phyloP scores from a whole-genome alignment of 2,113 vertebrate species.

The Psilopsiagon aymara region DNA sequence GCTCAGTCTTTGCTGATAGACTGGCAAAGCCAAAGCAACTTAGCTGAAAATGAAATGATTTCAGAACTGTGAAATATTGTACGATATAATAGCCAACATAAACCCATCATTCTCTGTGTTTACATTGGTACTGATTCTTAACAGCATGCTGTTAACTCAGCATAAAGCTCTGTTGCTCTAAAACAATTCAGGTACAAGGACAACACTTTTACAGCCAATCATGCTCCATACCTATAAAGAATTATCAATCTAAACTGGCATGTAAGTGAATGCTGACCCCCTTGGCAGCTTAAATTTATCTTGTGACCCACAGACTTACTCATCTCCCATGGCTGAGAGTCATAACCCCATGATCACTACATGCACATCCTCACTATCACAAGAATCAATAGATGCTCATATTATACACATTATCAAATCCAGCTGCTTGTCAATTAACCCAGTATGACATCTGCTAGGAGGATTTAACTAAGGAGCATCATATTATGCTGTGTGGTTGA shows the following conservation, averaged over 20 bases:
- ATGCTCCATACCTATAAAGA: constrained; percentile 41
- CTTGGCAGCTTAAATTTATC: constrained; percentile 55
- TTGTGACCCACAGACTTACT: constrained; percentile 37
- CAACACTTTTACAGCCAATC: constrained; percentile 53
- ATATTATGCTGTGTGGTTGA: constrained; percentile 58
- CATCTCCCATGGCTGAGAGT: neutral
- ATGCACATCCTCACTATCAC: constrained; percentile 10
- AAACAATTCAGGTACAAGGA: constrained; percentile 71
- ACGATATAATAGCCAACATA: constrained; percentile 38
- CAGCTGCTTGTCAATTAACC: constrained; percentile 76
- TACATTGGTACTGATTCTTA: constrained; percentile 56
- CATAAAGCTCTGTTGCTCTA: constrained; percentile 64
- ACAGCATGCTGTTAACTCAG: constrained; percentile 58
- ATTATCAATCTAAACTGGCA: constrained; percentile 63
- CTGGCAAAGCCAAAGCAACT: constrained; percentile 48
- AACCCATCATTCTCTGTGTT: constrained; percentile 60
- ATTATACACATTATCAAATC: constrained; percentile 64
- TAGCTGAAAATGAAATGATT: constrained; percentile 63
- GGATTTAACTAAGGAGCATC: constrained; percentile 74
- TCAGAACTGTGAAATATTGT: constrained; percentile 64
- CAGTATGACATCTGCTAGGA: constrained; percentile 56
- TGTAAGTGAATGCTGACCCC: constrained; percentile 47
- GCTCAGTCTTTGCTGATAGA: constrained; percentile 14
- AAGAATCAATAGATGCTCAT: constrained; percentile 57
- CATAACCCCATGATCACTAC: constrained; percentile 23